Evolutionary conservation across 2,113 vertebrate species (phyloP), one percentile per base, ranked within the genome.

Genomic region (Kryptolebias marmoratus): DNA sequence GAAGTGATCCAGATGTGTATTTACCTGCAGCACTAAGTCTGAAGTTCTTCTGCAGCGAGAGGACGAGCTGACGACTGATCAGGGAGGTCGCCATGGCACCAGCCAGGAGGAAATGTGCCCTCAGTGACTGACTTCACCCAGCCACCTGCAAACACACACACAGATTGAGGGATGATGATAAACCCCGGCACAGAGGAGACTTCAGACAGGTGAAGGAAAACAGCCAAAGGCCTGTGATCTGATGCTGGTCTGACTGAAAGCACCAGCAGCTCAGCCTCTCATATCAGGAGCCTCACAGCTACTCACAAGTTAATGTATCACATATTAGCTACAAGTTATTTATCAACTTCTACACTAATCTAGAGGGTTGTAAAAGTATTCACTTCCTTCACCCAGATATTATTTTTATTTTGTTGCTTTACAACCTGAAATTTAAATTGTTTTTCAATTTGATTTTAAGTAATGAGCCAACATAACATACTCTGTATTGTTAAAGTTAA

Each of bases 1-100:
- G 5, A 14, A 31, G 28, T 12, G 2, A 31, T 57, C 5, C 7
- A 31, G 28, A 14, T 2, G 32, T 30, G 6, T 14, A 39, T 48
- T 63, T 68, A 76, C 74, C 94, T 71, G 93, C 67, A 52, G 74
- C 31, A 4, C 92, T 82, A 32, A 94, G 89, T 70, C 87, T 90
- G 68, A 91, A 77, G 77, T 86, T 95, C 22, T 93, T 95, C 68
- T 94, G 95, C 75, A 96, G 75, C 16, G 90, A 88, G 77, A 90
- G 77, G 4, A 88, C 74, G 55, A 96, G 87, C 52, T 93, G 94
- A 49, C 93, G 93, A 76, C 91, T 88, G 45, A 97, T 93, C 80
- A 97, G 62, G 71, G 94, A 92, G 4, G 91, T 92, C 0, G 94
- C 96, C 97, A 99, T 98, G 92, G 54, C 75, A 27, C 36, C 50